Base-by-base conservation (phyloP, 1,140 invertebrate species). In the Acromyrmex echinatior region DNA sequence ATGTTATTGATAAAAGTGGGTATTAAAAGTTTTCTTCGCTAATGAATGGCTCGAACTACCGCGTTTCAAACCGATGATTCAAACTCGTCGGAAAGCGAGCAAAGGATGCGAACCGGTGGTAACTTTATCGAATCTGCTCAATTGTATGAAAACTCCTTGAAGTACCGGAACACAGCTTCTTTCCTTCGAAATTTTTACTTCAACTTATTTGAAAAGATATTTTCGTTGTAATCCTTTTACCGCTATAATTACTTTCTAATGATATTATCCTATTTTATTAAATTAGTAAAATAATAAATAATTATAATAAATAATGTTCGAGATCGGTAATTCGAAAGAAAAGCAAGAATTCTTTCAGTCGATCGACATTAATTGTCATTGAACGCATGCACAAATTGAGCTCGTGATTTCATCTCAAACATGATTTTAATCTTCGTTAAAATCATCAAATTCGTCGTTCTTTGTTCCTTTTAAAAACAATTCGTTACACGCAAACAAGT, bases 1-100 rank as follows among this genome's bases (percentile, higher is more conserved):
- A 86, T 86, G 71, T 79, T 84, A 81, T 85, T 81, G 88, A 79
- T 84, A 80, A 87, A 87, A 86, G 68, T 65, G 81, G 74, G 81
- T 86, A 91, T 91, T 87, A 90, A 88, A 91, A 89, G 73, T 89
- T 88, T 86, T 86, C 87, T 63, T 28, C 79, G 63, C 68, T 87
- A 87, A 87, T 86, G 82, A 87, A 90, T 76, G 65, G 86, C 77
- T 87, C 77, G 66, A 80, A 65, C 74, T 85, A 88, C 86, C 70
- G 80, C 76, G 65, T 87, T 78, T 73, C 65, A 62, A 87, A 45
- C 63, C 79, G 80, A 71, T 66, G 56, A 70, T 87, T 77, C 49
- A 77, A 70, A 56, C 76, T 87, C 56, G 63, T 74, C 18, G 63
- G 68, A 66, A 74, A 86, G 56, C 35, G 70, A 53, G 31, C 39